phyloP scores from a whole-genome alignment of 2,113 vertebrate genomes.

The Cynoglossus semilaevis region DNA sequence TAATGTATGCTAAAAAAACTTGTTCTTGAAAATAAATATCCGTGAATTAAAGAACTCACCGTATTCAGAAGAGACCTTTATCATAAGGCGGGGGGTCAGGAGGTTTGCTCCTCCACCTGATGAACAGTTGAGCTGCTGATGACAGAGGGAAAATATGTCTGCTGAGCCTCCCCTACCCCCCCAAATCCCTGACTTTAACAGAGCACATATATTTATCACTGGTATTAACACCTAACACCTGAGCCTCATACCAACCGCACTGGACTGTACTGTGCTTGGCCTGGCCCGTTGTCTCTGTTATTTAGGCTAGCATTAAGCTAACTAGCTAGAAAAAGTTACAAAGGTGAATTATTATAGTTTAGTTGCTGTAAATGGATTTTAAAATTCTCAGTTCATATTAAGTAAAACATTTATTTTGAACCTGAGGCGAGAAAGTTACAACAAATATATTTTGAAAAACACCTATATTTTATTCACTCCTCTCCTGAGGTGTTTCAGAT shows the following conservation, averaged over 20 bases:
- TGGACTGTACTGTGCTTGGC: too few species aligned
- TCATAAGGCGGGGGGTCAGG: constrained; percentile 13
- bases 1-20: too few species aligned
- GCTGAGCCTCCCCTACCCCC: constrained; percentile 38
- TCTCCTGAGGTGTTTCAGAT: constrained; percentile 12
- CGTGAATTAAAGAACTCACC: neutral
- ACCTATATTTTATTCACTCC: constrained; percentile 16
- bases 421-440: constrained; percentile 23
- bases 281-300: too few species aligned
- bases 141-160: constrained; percentile 68
- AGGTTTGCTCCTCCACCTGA: constrained; percentile 24
- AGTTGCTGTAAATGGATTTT: too few species aligned
- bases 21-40: constrained; percentile 12
- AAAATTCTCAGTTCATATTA: neutral
- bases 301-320: too few species aligned
- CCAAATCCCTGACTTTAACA: constrained; percentile 49
- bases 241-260: constrained; percentile 15
- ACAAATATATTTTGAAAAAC: constrained; percentile 3
- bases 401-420: too few species aligned
- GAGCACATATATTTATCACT: constrained; percentile 45
- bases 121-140: constrained; percentile 65
- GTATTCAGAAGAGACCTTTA: neutral
- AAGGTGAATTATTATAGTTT: too few species aligned
- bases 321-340: too few species aligned
- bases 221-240: constrained; percentile 32